Evolutionary conservation across 2,888 invertebrate genomes (phyloP).

Genomic region (Gerris lacustris): DNA sequence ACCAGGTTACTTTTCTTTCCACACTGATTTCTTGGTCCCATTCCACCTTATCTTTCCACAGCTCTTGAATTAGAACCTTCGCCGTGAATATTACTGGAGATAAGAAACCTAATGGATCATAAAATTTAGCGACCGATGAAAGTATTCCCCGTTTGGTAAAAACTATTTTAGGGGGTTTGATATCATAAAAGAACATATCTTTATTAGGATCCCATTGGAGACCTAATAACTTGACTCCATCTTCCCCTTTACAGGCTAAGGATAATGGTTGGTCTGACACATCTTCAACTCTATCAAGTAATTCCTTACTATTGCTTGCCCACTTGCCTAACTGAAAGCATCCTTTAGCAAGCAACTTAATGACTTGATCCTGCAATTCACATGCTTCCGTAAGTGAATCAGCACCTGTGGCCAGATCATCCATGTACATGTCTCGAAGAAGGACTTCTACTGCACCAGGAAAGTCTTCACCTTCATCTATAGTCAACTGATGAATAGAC

Average conservation of each 20-base stretch:
- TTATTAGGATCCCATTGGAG: constrained; percentile 12
- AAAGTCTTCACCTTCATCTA: constrained; percentile 23
- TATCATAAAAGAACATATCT: not conserved
- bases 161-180: not conserved
- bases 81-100: not conserved
- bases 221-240: constrained; percentile 12
- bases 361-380: constrained; percentile 23
- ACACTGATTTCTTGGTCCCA: constrained; percentile 3
- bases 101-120: constrained; percentile 10
- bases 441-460: constrained; percentile 25
- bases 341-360: constrained; percentile 20
- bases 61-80: constrained; percentile 11
- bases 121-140: constrained; percentile 12
- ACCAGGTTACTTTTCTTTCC: not conserved
- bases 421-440: constrained; percentile 28
- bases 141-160: constrained; percentile 7
- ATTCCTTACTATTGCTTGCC: constrained; percentile 20
- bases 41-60: constrained; percentile 11
- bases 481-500: constrained; percentile 26
- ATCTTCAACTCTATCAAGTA: constrained; percentile 7
- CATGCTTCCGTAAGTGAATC: constrained; percentile 24
- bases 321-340: constrained; percentile 28
- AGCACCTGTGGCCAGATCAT: constrained; percentile 29
- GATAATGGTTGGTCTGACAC: constrained; percentile 4
- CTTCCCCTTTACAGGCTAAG: constrained; percentile 12